Conservation (phyloP, 2,113 vertebrate genomes). For the Struthio camelus region DNA sequence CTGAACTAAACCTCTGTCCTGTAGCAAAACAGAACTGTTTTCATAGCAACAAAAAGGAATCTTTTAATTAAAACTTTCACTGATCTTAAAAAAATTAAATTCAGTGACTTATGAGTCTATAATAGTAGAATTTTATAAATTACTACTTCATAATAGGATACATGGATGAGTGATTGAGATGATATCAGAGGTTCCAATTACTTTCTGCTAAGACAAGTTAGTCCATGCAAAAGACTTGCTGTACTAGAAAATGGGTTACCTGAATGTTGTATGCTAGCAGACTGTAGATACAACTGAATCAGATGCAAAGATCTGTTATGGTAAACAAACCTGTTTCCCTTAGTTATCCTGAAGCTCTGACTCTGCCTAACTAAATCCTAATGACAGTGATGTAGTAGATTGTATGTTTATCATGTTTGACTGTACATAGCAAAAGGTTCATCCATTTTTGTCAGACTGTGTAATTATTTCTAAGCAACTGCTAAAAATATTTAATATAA, state of each 20-base stretch:
- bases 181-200: constrained; percentile 40
- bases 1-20: constrained; percentile 22
- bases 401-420: neutral
- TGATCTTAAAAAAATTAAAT: neutral
- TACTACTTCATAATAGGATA: neutral
- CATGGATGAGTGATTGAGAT: neutral
- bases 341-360: neutral
- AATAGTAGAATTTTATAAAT: neutral
- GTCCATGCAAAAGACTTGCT: constrained; percentile 10
- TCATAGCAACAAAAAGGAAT: neutral
- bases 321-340: neutral
- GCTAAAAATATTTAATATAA: neutral
- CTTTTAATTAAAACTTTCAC: constrained; percentile 2
- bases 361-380: neutral
- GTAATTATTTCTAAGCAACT: neutral
- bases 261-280: neutral
- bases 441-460: neutral
- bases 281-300: neutral
- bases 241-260: neutral
- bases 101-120: neutral
- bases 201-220: neutral
- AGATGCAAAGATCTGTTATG: neutral
- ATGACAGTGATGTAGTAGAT: neutral
- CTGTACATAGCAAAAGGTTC: neutral
- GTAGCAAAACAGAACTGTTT: neutral